A percentile compares a stretch with the other conserved stretches of the same genome.
Evolutionary conservation across 1,140 invertebrate genomes (phyloP).

Genomic region (Drosophila azteca): DNA sequence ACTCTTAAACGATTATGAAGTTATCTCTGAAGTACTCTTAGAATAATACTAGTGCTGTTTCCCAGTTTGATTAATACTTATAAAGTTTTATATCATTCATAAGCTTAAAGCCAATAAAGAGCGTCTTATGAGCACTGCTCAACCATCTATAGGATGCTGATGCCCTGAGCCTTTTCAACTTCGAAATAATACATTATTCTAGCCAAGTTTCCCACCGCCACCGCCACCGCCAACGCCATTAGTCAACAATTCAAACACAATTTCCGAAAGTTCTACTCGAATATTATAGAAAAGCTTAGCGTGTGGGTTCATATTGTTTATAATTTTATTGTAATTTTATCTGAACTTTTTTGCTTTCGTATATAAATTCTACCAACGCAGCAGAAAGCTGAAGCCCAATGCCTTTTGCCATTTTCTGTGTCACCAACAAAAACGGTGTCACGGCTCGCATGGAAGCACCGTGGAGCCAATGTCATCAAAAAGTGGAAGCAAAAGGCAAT

Average conservation of each 20-base stretch:
- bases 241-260: too few species aligned
- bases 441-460: slow-evolving; percentile 47
- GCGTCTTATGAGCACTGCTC: slow-evolving; percentile 1
- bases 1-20: too few species aligned
- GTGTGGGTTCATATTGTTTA: slow-evolving; percentile 48
- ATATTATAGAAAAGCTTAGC: slow-evolving; percentile 64
- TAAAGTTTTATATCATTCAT: slow-evolving; percentile 32
- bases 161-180: slow-evolving; percentile 39
- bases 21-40: slow-evolving; percentile 1
- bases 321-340: slow-evolving; percentile 81
- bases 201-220: background rate
- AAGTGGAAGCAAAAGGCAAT: background rate
- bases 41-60: slow-evolving; percentile 12
- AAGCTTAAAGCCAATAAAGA: slow-evolving; percentile 17
- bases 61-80: slow-evolving; percentile 8
- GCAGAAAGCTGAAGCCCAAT: slow-evolving; percentile 77
- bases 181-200: slow-evolving; percentile 38
- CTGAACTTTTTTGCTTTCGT: slow-evolving; percentile 82
- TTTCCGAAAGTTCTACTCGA: background rate
- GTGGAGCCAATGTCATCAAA: slow-evolving; percentile 46
- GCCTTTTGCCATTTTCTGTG: slow-evolving; percentile 53
- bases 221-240: too few species aligned
- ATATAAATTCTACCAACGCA: slow-evolving; percentile 83
- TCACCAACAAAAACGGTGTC: slow-evolving; percentile 53
- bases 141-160: slow-evolving; percentile 25